Percentiles rank a stretch among this genome's conserved stretches.
phyloP scores from a whole-genome alignment of 2,113 vertebrate genomes.

The Peucedramus taeniatus region DNA sequence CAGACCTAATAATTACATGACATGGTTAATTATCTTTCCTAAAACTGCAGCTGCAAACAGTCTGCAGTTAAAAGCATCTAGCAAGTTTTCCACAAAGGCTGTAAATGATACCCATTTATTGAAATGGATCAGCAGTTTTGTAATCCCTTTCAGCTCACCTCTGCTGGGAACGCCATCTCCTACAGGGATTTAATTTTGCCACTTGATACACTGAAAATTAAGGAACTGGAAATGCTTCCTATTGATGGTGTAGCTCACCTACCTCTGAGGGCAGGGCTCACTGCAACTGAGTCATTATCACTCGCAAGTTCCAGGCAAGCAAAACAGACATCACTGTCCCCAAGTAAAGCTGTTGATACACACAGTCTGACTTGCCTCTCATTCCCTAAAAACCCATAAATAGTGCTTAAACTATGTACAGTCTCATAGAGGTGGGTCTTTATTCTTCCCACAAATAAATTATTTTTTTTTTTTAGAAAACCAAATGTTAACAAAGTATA shows the following conservation, averaged over 20 bases:
- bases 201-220: neutral
- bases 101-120: neutral
- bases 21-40: neutral
- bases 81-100: neutral
- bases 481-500: conserved; percentile 33
- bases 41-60: neutral
- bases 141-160: neutral
- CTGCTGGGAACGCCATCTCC: neutral
- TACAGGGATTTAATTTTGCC: neutral
- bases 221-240: neutral
- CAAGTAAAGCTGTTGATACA: neutral
- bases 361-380: neutral
- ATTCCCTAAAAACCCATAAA: conserved; percentile 4
- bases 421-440: conserved; percentile 32
- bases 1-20: neutral
- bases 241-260: neutral
- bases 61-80: neutral
- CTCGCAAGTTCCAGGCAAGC: neutral
- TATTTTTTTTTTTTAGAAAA: conserved; percentile 3
- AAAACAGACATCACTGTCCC: neutral
- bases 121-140: neutral
- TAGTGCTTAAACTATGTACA: conserved; percentile 32
- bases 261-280: neutral
- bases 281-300: neutral
- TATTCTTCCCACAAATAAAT: conserved; percentile 67